Evolutionary conservation across 1,140 invertebrate species (phyloP).

Genomic region (Maniola jurtina): DNA sequence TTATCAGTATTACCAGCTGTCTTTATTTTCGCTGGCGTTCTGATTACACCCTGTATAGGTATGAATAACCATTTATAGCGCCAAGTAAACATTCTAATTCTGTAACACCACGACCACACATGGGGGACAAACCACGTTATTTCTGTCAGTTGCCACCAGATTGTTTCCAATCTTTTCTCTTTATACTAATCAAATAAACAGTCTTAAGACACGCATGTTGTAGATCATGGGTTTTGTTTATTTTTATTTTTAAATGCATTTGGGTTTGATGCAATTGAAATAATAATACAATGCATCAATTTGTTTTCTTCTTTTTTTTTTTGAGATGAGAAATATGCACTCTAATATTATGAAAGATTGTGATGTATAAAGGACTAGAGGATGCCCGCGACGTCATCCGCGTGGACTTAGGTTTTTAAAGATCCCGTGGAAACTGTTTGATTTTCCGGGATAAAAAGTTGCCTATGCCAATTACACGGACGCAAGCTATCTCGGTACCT

Average conservation of each 20-base stretch:
- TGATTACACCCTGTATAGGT: not conserved
- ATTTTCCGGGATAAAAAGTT: too few relatives aligned
- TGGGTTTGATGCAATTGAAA: slow-evolving; percentile 1
- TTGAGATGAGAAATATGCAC: too few relatives aligned
- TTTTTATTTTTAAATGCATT: slow-evolving; percentile 11
- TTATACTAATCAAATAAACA: slow-evolving; percentile 3
- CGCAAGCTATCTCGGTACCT: too few relatives aligned
- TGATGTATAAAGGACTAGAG: too few relatives aligned
- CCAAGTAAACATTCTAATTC: slow-evolving; percentile 28
- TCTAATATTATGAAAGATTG: too few relatives aligned
- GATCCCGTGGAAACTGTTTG: too few relatives aligned
- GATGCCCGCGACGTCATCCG: too few relatives aligned
- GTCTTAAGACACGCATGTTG: not conserved
- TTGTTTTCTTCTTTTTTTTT: too few relatives aligned
- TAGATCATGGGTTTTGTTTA: not conserved
- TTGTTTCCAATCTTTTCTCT: slow-evolving; percentile 30
- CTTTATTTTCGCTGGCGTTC: too few relatives aligned
- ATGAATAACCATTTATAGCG: slow-evolving; percentile 2
- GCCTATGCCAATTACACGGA: too few relatives aligned
- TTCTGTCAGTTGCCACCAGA: slow-evolving; percentile 39
- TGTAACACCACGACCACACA: slow-evolving; percentile 37
- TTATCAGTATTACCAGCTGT: too few relatives aligned
- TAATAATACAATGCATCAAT: not conserved
- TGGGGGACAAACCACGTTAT: slow-evolving; percentile 38
- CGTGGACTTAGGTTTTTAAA: too few relatives aligned